A percentile compares a stretch with the other conserved stretches of the same genome.
phyloP scores from a whole-genome alignment of 2,113 vertebrate species.

The Takifugu flavidus region DNA sequence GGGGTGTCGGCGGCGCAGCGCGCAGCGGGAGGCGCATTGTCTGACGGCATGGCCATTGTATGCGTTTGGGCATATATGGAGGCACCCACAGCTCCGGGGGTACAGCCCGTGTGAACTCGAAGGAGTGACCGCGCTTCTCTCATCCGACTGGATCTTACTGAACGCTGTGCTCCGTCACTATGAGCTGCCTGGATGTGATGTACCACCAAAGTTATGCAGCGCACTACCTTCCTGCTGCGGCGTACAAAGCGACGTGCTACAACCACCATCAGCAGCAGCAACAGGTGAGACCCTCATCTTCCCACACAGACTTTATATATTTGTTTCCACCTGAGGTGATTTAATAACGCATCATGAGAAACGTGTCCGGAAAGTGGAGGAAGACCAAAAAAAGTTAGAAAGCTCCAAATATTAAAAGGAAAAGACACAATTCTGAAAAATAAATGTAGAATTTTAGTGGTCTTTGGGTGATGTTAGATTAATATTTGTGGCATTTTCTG shows the following conservation, averaged over 20 bases:
- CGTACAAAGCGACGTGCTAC: slow-evolving; percentile 79
- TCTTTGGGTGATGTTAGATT: background rate
- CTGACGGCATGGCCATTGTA: slow-evolving; percentile 73
- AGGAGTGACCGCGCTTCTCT: slow-evolving; percentile 41
- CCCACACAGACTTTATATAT: background rate
- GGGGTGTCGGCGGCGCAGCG: slow-evolving; percentile 62
- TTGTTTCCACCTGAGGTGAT: background rate
- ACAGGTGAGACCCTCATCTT: slow-evolving; percentile 79
- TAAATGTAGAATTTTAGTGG: too few species aligned
- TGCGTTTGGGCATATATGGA: slow-evolving; percentile 74
- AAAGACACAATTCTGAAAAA: background rate
- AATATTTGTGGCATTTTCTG: background rate
- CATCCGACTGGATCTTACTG: slow-evolving; percentile 34
- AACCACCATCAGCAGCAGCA: slow-evolving; percentile 80
- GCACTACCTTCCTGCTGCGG: slow-evolving; percentile 79
- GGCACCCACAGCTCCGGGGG: slow-evolving; percentile 46
- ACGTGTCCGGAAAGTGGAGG: too few species aligned
- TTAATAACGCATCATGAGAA: background rate
- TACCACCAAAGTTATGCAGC: slow-evolving; percentile 89
- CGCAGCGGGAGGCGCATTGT: slow-evolving; percentile 73
- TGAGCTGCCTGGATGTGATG: slow-evolving; percentile 95
- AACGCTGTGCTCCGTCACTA: slow-evolving; percentile 65
- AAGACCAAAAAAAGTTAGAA: too few species aligned
- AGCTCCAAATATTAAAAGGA: too few species aligned
- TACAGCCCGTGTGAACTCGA: slow-evolving; percentile 54